Evolutionary conservation across 2,888 invertebrate genomes (phyloP).

Genomic region (Dysmachus trigonus): DNA sequence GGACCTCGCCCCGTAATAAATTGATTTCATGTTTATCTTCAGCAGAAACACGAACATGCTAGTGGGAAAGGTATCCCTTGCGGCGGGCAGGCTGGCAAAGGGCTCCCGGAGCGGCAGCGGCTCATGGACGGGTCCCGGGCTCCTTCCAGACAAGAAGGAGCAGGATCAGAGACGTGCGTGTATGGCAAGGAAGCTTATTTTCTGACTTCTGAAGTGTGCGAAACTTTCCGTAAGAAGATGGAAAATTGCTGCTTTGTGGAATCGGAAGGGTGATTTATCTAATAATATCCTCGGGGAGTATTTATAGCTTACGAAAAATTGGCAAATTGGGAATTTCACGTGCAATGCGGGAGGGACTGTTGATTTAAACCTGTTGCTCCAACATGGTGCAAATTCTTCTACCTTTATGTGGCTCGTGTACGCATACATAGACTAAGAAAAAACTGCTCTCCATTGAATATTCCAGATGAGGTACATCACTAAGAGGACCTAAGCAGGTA

Average conservation of each 20-base stretch:
- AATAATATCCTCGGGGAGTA: slow-evolving; percentile 41
- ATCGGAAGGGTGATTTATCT: slow-evolving; percentile 42
- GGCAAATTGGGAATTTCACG: slow-evolving; percentile 35
- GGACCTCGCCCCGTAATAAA: slow-evolving; percentile 43
- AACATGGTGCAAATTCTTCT: not conserved
- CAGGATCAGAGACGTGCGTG: not conserved
- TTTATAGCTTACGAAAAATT: slow-evolving; percentile 40
- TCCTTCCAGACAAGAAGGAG: not conserved
- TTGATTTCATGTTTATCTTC: slow-evolving; percentile 49
- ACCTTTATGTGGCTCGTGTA: not conserved
- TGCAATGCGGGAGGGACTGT: not conserved
- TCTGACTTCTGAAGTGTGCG: slow-evolving; percentile 24
- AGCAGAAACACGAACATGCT: slow-evolving; percentile 28
- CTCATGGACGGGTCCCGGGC: not conserved
- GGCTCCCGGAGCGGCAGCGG: not conserved
- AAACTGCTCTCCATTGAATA: not conserved
- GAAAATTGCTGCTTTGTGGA: slow-evolving; percentile 39
- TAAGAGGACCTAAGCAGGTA: not conserved
- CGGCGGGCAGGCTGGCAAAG: not conserved
- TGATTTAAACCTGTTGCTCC: slow-evolving; percentile 37
- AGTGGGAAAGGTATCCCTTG: slow-evolving; percentile 14
- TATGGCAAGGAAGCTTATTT: slow-evolving; percentile 19
- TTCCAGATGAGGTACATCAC: not conserved
- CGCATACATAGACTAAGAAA: not conserved
- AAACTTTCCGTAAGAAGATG: slow-evolving; percentile 25